Evolutionary conservation across 2,888 invertebrate species (phyloP).

Genomic region (Phyto melanocephala): DNA sequence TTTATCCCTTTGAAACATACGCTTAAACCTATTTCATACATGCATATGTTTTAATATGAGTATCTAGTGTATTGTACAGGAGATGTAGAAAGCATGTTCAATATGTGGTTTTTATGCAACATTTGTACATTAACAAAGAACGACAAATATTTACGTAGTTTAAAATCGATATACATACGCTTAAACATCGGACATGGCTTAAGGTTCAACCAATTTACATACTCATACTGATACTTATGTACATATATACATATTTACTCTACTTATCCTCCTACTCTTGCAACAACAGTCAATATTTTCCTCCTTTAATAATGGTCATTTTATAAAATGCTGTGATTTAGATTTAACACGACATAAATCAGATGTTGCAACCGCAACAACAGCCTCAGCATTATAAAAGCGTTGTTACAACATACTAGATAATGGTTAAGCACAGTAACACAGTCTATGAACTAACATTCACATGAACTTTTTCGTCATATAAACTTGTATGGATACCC

Average conservation of each 20-base stretch:
- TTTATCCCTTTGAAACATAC: too few species aligned
- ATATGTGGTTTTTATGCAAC: conserved; percentile 56
- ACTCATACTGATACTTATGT: neutral
- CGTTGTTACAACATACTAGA: conserved; percentile 4
- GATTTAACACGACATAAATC: conserved; percentile 74
- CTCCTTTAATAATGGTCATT: conserved; percentile 66
- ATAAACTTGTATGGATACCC: too few species aligned
- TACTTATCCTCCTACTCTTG: too few species aligned
- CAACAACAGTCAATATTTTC: neutral
- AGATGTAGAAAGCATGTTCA: conserved; percentile 29
- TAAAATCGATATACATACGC: conserved; percentile 1
- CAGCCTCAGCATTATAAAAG: conserved; percentile 22
- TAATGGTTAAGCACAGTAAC: conserved; percentile 6
- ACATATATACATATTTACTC: too few species aligned
- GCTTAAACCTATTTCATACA: too few species aligned
- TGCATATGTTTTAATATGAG: too few species aligned
- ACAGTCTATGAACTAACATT: conserved; percentile 2
- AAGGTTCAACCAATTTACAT: conserved; percentile 42
- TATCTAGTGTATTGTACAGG: neutral
- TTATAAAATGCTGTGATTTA: conserved; percentile 71
- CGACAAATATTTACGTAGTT: conserved; percentile 7
- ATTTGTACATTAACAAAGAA: conserved; percentile 21
- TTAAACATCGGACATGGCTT: conserved; percentile 28
- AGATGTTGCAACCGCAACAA: conserved; percentile 68
- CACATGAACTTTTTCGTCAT: neutral